These are phyloP conservation scores for Vireo griseus DNA, from an alignment of 2,797 vertebrate genomes.

Conservation along the genomic window DNA sequence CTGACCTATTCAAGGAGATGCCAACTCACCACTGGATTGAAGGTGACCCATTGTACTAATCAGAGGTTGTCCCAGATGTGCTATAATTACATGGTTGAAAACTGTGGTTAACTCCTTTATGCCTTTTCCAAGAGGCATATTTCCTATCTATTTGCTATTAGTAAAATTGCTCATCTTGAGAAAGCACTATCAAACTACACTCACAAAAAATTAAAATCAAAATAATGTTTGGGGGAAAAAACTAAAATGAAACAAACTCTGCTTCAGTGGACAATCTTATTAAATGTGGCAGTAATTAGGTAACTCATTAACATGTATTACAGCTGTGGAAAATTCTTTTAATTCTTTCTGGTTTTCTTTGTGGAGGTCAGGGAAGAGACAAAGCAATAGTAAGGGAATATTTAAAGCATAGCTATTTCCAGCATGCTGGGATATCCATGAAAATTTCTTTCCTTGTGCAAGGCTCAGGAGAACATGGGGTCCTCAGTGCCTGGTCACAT, in stretches of 20 bases:
- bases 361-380: background rate
- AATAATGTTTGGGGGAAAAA: background rate
- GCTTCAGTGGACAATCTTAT: background rate
- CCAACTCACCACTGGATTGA: constrained; percentile 76
- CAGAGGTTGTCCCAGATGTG: constrained; percentile 31
- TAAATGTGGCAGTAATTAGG: background rate
- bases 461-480: background rate
- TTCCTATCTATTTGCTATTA: background rate
- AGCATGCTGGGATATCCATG: rapidly evolving
- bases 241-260: background rate
- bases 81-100: background rate
- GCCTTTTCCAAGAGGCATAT: background rate
- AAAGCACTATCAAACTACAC: background rate
- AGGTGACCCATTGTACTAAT: constrained; percentile 79
- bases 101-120: background rate
- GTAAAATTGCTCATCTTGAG: background rate
- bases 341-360: background rate
- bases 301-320: background rate
- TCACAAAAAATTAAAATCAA: background rate
- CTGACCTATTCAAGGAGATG: constrained; percentile 70
- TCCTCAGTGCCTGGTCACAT: rapidly evolving
- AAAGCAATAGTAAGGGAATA: background rate
- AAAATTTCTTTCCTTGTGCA: background rate
- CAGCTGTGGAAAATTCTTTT: background rate
- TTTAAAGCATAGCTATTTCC: background rate